These are phyloP conservation scores for Trimorus sp. DNA, from an alignment of 2,888 invertebrate species.

Conservation along the genomic window DNA sequence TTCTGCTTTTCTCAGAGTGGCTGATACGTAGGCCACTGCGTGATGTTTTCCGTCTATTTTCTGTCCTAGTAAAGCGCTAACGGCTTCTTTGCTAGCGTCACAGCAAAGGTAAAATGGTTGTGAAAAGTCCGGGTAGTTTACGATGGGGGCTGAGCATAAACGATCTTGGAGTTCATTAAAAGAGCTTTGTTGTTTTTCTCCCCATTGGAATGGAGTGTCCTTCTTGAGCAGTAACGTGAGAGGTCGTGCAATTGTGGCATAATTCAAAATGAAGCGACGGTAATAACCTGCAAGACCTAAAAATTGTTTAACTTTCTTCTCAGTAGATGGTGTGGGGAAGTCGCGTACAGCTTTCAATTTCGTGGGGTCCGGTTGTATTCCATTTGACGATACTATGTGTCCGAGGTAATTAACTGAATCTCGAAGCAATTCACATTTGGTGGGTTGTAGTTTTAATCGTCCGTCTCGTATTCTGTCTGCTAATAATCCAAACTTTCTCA, in stretches of 20 bases:
- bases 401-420: not conserved
- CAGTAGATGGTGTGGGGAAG: not conserved
- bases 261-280: not conserved
- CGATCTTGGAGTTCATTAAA: not conserved
- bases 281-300: constrained; percentile 1
- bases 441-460: not conserved
- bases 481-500: not conserved
- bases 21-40: constrained; percentile 8
- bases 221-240: not conserved
- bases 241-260: not conserved
- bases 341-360: not conserved
- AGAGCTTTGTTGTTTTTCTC: not conserved
- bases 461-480: not conserved
- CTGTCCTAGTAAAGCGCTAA: constrained; percentile 18
- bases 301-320: not conserved
- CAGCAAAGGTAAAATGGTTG: not conserved
- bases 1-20: constrained; percentile 7
- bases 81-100: constrained; percentile 8
- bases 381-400: not conserved
- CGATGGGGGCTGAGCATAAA: constrained; percentile 2
- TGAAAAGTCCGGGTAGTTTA: constrained; percentile 1
- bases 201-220: not conserved
- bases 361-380: not conserved
- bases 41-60: not conserved
- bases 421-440: not conserved